These are phyloP conservation scores for Erynnis tages DNA, from an alignment of 2,888 invertebrate species.

Conservation along the genomic window DNA sequence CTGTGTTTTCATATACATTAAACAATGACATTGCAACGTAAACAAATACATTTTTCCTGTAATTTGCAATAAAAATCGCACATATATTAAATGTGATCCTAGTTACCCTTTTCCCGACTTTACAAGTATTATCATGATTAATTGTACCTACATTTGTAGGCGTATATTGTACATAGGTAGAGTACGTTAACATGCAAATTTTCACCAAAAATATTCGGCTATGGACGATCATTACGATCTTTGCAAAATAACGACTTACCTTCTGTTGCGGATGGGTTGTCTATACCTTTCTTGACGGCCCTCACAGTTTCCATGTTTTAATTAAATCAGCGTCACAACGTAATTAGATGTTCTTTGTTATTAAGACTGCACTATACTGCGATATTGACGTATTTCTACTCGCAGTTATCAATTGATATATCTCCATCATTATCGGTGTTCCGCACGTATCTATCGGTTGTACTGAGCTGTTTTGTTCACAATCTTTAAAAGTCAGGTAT, in stretches of 20 bases:
- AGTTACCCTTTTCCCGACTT: no score
- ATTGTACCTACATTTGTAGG: no score
- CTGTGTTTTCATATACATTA: no score
- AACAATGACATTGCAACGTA: neutral
- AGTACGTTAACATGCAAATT: no score
- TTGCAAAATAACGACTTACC: constrained; percentile 40
- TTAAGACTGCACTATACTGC: constrained; percentile 48
- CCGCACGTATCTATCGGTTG: constrained; percentile 25
- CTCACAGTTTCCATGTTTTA: neutral
- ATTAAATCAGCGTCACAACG: neutral
- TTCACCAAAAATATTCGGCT: no score
- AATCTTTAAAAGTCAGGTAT: constrained; percentile 2
- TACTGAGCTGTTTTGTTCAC: constrained; percentile 1
- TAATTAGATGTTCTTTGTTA: constrained; percentile 50
- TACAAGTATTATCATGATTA: no score
- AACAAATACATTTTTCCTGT: neutral
- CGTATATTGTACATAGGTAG: no score
- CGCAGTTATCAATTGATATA: constrained; percentile 55
- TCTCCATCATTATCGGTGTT: constrained; percentile 38
- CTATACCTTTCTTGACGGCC: constrained; percentile 39
- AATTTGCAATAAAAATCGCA: neutral
- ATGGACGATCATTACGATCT: neutral
- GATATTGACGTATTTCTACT: constrained; percentile 49
- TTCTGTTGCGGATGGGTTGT: constrained; percentile 51
- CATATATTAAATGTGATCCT: neutral